These are phyloP conservation scores for Agrotis ipsilon DNA, from an alignment of 2,888 invertebrate genomes.

Conservation along the genomic window DNA sequence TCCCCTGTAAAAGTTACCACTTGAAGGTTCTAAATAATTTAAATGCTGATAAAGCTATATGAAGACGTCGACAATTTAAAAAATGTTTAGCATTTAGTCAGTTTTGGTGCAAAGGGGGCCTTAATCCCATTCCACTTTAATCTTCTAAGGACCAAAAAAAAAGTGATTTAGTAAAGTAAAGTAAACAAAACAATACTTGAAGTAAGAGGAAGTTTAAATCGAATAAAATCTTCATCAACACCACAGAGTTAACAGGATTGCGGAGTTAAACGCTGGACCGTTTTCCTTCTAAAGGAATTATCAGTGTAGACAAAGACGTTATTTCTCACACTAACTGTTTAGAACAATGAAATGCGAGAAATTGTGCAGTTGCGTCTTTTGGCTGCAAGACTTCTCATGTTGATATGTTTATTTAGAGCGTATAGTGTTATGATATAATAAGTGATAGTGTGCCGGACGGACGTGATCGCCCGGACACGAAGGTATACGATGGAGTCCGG, in stretches of 20 bases:
- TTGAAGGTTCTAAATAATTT: no score
- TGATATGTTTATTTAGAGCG: no score
- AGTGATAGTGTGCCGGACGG: no score
- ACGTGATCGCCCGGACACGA: no score
- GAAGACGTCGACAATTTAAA: no score
- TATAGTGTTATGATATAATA: no score
- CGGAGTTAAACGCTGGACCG: conserved; percentile 30
- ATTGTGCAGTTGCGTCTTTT: conserved; percentile 5
- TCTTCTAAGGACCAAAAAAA: not conserved
- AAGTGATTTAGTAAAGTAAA: not conserved
- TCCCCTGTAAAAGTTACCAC: no score
- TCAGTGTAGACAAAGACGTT: conserved; percentile 27
- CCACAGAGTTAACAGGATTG: conserved; percentile 42
- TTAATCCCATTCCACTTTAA: not conserved
- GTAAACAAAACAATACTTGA: conserved; percentile 18
- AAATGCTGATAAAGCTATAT: no score
- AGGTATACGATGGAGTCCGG: no score
- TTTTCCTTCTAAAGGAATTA: conserved; percentile 35
- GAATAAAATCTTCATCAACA: conserved; percentile 50
- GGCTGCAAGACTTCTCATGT: not conserved
- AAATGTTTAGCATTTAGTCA: not conserved
- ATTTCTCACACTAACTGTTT: conserved; percentile 12
- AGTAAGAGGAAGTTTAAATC: conserved; percentile 43
- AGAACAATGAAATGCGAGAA: not conserved
- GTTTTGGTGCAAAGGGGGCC: not conserved